Evolutionary conservation across 2,888 invertebrate genomes (phyloP).

Genomic region (Lapara coniferarum): DNA sequence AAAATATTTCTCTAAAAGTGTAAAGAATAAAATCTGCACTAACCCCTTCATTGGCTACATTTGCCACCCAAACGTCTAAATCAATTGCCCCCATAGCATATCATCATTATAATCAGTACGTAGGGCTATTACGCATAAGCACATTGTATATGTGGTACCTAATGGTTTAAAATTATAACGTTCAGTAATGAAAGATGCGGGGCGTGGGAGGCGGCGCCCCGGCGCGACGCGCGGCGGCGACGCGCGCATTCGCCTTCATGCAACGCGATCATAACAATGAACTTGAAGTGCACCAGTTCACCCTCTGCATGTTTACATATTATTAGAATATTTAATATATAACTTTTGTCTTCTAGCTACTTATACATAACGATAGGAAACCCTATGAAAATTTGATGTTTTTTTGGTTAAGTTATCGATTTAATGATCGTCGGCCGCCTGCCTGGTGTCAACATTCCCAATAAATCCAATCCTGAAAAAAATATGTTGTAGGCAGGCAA

Average conservation of each 20-base stretch:
- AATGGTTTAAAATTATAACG: constrained; percentile 17
- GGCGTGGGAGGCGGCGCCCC: constrained; percentile 7
- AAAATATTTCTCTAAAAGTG: too few relatives aligned
- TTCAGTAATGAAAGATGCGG: constrained; percentile 17
- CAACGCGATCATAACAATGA: constrained; percentile 47
- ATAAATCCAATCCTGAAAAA: too few relatives aligned
- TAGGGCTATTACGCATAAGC: neutral
- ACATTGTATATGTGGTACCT: constrained; percentile 8
- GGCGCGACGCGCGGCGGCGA: neutral
- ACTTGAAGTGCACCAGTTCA: constrained; percentile 45
- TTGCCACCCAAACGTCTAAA: neutral
- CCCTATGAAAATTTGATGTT: neutral
- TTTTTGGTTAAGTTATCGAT: too few relatives aligned
- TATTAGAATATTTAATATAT: neutral
- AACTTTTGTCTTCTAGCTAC: neutral
- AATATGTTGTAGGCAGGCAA: too few relatives aligned
- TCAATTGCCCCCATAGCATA: neutral
- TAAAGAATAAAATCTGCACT: neutral
- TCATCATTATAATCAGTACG: neutral
- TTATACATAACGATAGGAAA: neutral
- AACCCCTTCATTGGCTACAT: neutral
- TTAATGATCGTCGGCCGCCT: too few relatives aligned
- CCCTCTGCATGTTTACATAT: constrained; percentile 11
- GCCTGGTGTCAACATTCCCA: too few relatives aligned
- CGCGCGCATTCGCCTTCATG: neutral